Percentiles rank a stretch among this genome's conserved stretches.
Conservation (phyloP, 2,113 vertebrate species). For the Anhinga anhinga region DNA sequence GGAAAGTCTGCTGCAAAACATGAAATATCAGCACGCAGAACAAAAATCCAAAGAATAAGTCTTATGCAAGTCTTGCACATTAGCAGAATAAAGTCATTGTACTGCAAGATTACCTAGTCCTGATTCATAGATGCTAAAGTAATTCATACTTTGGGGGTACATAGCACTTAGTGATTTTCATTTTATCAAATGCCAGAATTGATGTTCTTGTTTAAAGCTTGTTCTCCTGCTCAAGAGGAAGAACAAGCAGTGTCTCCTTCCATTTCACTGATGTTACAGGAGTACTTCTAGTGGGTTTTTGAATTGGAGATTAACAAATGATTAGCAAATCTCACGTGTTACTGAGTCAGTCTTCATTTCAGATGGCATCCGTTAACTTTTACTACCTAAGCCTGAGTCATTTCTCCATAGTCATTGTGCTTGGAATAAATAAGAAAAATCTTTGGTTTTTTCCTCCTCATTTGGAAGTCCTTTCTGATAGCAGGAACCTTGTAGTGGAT, state of each 20-base stretch:
- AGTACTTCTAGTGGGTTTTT: neutral
- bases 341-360: conserved; percentile 40
- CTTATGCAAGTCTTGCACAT: neutral
- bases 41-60: neutral
- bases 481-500: neutral
- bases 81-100: conserved; percentile 9
- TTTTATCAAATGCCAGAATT: neutral
- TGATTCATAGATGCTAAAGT: neutral
- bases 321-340: conserved; percentile 11
- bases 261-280: neutral
- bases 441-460: neutral
- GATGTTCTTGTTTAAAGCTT: neutral
- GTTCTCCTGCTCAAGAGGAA: neutral
- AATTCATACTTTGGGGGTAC: neutral
- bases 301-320: neutral
- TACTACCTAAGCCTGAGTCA: conserved; percentile 24
- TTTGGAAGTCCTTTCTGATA: neutral
- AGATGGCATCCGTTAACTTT: neutral
- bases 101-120: neutral
- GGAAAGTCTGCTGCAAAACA: neutral
- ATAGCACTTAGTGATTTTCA: neutral
- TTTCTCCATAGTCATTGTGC: neutral
- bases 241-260: neutral
- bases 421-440: neutral
- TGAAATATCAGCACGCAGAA: neutral